Evolutionary conservation across 2,797 vertebrate genomes (phyloP), one percentile per base, ranked within the genome.

Genomic region (Rhinogobio ventralis): DNA sequence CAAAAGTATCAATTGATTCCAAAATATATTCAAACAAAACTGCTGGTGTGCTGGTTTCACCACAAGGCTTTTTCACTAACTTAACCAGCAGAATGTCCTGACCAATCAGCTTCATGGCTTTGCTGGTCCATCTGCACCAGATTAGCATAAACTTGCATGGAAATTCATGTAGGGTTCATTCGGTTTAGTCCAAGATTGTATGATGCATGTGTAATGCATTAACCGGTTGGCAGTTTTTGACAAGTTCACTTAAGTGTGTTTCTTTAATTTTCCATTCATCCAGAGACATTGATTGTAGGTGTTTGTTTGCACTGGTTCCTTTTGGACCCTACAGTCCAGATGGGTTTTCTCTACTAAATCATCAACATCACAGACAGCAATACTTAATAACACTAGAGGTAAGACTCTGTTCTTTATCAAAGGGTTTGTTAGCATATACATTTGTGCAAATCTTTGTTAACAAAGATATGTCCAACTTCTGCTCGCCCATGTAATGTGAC

Each of bases 361-460:
- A 36, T 49, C 36, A 69, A 89, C 62, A 90, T 73, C 90, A 62
- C 46, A 87, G 66, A 85, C 87, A 79, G 72, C 84, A 84, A 80
- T 45, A 74, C 83, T 85, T 77, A 36, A 78, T 68, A 71, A 90
- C 83, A 84, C 83, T 90, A 77, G 88, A 91, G 78, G 80, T 75
- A 91, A 73, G 88, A 92, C 90, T 88, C 87, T 91, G 90, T 90
- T 77, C 86, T 51, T 86, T 66, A 87, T 85, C 42, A 72, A 79
- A 84, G 60, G 79, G 55, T 81, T 55, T 72, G 66, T 36, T 85
- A 85, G 82, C 86, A 84, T 78, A 67, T 30, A 39, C 86, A 81
- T 83, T 88, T 36, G 88, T 88, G 91, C 89, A 94, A 89, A 89
- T 91, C 90, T 88, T 13, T 46, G 45, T 74, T 78, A 83, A 82